Base-by-base conservation (phyloP, 1,140 invertebrate species). In the Philotrypesis tridentata region DNA sequence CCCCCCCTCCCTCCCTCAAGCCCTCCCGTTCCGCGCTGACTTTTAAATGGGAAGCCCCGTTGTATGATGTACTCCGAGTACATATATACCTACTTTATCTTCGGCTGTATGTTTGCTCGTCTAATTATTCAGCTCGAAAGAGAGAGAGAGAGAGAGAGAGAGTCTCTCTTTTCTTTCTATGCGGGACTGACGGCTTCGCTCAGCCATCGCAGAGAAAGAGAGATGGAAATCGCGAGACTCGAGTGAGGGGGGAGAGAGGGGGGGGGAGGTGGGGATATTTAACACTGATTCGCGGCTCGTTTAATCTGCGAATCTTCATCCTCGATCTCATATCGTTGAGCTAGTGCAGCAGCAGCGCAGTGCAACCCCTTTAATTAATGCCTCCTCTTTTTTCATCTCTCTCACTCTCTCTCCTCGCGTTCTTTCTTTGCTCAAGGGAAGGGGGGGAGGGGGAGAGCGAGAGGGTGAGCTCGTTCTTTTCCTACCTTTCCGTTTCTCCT, bases 231-330 rank as follows among this genome's bases (percentile, higher is more conserved):
- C 40, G 23, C 37, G 27, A 23, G 25, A 9, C 8, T 55, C 21
- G 17, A 55, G 21, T 21, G 48, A 55, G 48, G n/a, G n/a, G n/a
- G n/a, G n/a, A 1, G 14, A 55, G 14, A 9, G 3, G 33, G 33
- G 9, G 37, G n/a, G n/a, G 1, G 14, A 55, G 14, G 33, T 37
- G 33, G 33, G 9, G 37, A 48, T 67, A 77, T 77, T 67, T 67
- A 77, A 67, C 33, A n/a, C 29, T 79, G 29, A 71, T 72, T 79
- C 68, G 21, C 31, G 8, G 61, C 27, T 55, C 68, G 21, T 79
- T 79, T 79, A 79, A 79, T 79, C 55, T 72, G 11, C 17, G 14
- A 71, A 79, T 79, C 55, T 60, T 63, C 27, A 79, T 79, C 48
- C 48, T 55, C 48, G 68, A 79, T 72, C 55, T 72, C 55, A 61